Percentiles rank a stretch among this genome's conserved stretches.
These are phyloP conservation scores for Pachyrhynchus sulphureomaculatus DNA, from an alignment of 1,140 invertebrate species.

Conservation along the genomic window DNA sequence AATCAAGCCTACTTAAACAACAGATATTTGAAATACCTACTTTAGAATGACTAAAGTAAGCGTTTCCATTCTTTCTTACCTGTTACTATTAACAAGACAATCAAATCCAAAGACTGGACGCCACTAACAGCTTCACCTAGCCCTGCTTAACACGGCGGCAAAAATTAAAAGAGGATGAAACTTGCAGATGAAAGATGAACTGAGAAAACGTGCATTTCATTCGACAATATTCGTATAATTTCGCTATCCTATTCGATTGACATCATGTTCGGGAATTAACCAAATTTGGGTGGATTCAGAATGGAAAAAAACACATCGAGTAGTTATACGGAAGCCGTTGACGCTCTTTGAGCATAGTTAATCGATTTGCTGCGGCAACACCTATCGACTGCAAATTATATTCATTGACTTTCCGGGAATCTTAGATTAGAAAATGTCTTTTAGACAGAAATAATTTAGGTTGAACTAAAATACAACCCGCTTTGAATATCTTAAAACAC, in stretches of 20 bases:
- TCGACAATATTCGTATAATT: background rate
- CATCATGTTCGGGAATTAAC: background rate
- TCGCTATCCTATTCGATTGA: too few species aligned
- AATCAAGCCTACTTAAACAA: background rate
- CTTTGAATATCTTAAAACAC: too few species aligned
- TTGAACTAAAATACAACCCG: too few species aligned
- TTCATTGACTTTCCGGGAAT: too few species aligned
- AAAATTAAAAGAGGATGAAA: conserved; percentile 17
- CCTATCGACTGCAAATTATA: too few species aligned
- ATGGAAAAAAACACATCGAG: too few species aligned
- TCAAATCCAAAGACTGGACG: background rate
- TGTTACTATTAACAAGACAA: background rate
- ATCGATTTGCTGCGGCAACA: too few species aligned
- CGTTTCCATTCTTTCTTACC: background rate
- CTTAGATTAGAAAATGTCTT: too few species aligned
- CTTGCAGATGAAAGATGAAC: conserved; percentile 16
- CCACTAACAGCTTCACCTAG: background rate
- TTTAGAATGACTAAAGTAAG: background rate
- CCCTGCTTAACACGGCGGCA: conserved; percentile 10
- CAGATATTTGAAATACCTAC: background rate
- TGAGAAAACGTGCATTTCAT: conserved; percentile 12
- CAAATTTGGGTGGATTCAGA: too few species aligned
- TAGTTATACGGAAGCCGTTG: too few species aligned
- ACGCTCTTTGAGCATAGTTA: too few species aligned
- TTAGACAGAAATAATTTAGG: too few species aligned